phyloP scores from a whole-genome alignment of 1,140 invertebrate genomes.

The Colletes latitarsis region DNA sequence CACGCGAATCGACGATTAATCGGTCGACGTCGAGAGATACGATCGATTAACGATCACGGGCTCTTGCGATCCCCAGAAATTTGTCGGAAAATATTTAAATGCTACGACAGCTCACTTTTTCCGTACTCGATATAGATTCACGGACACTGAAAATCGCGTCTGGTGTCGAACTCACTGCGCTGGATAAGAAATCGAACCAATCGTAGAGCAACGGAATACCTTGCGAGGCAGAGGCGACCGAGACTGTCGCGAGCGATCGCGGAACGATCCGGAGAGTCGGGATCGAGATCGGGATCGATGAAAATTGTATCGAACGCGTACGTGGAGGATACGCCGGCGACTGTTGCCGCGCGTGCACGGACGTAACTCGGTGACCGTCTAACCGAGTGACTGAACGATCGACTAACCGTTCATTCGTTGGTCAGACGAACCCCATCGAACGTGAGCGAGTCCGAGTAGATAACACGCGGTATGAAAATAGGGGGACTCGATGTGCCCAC shows the following conservation, averaged over 20 bases:
- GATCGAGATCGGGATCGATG: not conserved
- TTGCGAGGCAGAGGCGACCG: too few relatives aligned
- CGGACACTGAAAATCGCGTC: too few relatives aligned
- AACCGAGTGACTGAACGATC: constrained; percentile 58
- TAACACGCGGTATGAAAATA: constrained; percentile 54
- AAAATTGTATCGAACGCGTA: not conserved
- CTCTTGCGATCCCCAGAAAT: too few relatives aligned
- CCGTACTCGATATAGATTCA: too few relatives aligned
- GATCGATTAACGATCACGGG: too few relatives aligned
- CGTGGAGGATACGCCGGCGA: constrained; percentile 5
- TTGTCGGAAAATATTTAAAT: too few relatives aligned
- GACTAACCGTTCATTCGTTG: constrained; percentile 45
- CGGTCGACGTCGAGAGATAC: not conserved
- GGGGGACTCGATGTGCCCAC: constrained; percentile 53
- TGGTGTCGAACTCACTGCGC: too few relatives aligned
- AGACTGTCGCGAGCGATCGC: not conserved
- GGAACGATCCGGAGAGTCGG: not conserved
- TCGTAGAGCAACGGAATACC: too few relatives aligned
- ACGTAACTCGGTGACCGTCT: constrained; percentile 64
- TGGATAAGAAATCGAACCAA: too few relatives aligned
- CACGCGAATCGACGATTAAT: not conserved
- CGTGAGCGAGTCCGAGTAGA: constrained; percentile 45
- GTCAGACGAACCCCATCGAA: constrained; percentile 28
- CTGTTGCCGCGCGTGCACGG: constrained; percentile 51
- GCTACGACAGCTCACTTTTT: too few relatives aligned